phyloP scores from a whole-genome alignment of 2,113 vertebrate species.

The Oryzias melastigma region DNA sequence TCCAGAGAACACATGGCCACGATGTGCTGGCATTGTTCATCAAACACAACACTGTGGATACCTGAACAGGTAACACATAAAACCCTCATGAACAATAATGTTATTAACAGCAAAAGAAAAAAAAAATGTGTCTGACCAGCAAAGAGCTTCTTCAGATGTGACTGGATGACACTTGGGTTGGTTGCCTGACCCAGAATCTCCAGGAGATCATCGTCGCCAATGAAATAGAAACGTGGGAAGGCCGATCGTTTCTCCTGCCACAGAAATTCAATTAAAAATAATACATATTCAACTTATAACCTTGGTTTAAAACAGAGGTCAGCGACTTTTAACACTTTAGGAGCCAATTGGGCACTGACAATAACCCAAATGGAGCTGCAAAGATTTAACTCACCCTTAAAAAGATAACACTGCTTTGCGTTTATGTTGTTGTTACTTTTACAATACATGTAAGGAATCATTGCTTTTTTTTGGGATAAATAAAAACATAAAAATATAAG shows the following conservation, averaged over 20 bases:
- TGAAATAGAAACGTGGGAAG: slow-evolving; percentile 97
- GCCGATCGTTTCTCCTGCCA: slow-evolving; percentile 93
- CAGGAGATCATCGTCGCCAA: slow-evolving; percentile 95
- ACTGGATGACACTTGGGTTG: slow-evolving; percentile 91
- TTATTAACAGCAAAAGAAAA: neutral
- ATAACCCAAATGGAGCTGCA: too few species aligned
- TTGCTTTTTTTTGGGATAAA: too few species aligned
- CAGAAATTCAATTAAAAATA: neutral
- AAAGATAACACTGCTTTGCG: neutral
- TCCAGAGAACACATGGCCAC: slow-evolving; percentile 93
- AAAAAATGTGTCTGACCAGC: slow-evolving; percentile 79
- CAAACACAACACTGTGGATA: slow-evolving; percentile 92
- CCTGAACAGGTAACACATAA: slow-evolving; percentile 71
- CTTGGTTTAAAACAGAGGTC: too few species aligned
- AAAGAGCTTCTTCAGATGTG: slow-evolving; percentile 97
- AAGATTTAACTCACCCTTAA: neutral
- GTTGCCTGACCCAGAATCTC: slow-evolving; percentile 96
- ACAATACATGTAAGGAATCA: too few species aligned
- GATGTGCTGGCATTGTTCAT: slow-evolving; percentile 87
- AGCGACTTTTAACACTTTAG: too few species aligned
- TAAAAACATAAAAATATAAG: too few species aligned
- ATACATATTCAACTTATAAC: too few species aligned
- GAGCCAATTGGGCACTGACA: too few species aligned
- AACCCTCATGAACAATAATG: neutral
- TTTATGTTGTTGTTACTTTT: too few species aligned